Base-by-base conservation (phyloP, 1,140 invertebrate species). In the Dendroctonus valens region DNA sequence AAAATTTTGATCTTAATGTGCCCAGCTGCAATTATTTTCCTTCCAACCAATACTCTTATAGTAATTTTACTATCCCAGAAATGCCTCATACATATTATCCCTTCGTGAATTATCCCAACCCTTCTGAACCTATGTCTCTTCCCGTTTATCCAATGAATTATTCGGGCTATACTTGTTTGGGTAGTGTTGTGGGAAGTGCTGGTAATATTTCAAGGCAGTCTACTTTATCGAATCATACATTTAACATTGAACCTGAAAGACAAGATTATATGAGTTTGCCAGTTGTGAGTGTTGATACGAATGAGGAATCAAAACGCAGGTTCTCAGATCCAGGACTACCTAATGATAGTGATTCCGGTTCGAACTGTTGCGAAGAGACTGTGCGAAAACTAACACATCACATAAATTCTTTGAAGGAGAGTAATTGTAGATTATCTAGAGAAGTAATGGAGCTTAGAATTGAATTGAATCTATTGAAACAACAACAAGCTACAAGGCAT, bases 241-340 rank as follows among this genome's bases (percentile, higher is more conserved):
- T 67, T 26, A 65, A 68, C 48, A 50, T 69, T 41, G 59, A 60
- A 53, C 44, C 53, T 59, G 73, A 70, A 7, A 80, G 79, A 46
- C 79, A 79, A 11, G 77, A 77, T 55, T 84, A 82, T 41, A 75
- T 82, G 15, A 83, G 82, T 73, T 69, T 84, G 51, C 83, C 83
- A 26, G 76, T 82, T 0, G 73, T 68, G 41, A 74, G 70, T 59
- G 50, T 68, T 39, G 75, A 77, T 54, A 62, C 69, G 48, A 70
- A 71, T 58, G 81, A 79, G 14, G 79, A 80, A 14, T 78, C 80
- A 60, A 77, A 80, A 61, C 75, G 83, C 44, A 76, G 83, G 60
- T 84, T 82, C 65, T 84, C 82, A 0, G 83, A 85, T 76, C 83
- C 83, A 66, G 83, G 83, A 0, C 61, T 84, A 11, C 82, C 82